Percentiles rank a stretch among this genome's conserved stretches.
These are phyloP conservation scores for Chaenocephalus aceratus DNA, from an alignment of 2,113 vertebrate species.

Conservation along the genomic window DNA sequence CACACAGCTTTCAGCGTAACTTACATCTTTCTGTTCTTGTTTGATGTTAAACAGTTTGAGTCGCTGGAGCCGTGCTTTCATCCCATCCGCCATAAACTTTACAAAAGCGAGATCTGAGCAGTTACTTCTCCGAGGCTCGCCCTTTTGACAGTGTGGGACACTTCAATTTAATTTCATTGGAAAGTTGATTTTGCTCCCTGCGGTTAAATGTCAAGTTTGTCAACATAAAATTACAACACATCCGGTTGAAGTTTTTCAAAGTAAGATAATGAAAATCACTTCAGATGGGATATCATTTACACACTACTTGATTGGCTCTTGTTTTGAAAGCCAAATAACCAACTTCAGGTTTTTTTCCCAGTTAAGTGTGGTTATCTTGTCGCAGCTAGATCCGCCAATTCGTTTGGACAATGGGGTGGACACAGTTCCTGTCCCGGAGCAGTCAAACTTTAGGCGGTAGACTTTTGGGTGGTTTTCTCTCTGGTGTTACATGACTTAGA, in stretches of 20 bases:
- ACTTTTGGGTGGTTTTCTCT: constrained; percentile 8
- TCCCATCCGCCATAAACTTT: constrained; percentile 79
- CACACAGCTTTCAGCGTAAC: constrained; percentile 37
- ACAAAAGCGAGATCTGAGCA: neutral
- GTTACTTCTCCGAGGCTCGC: neutral
- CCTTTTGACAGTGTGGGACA: constrained; percentile 8
- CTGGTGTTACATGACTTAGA: neutral
- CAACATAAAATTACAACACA: rapidly evolving
- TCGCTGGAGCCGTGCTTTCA: constrained; percentile 79
- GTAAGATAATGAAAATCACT: neutral
- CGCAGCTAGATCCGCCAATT: constrained; percentile 34
- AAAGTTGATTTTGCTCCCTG: constrained; percentile 57
- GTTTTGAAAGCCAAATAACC: constrained; percentile 32
- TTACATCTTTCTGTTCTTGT: constrained; percentile 75
- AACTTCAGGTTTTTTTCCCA: constrained; percentile 1
- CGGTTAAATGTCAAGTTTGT: neutral
- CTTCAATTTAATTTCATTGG: constrained; percentile 53
- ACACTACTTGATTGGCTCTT: neutral
- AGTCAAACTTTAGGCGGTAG: constrained; percentile 67
- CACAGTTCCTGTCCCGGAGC: constrained; percentile 62
- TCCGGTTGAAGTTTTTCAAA: constrained; percentile 11
- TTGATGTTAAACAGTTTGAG: constrained; percentile 76
- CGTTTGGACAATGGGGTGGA: constrained; percentile 10
- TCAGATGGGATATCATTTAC: too few relatives aligned
- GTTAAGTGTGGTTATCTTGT: neutral